These are phyloP conservation scores for Brachymystax lenok DNA, from an alignment of 2,797 vertebrate species.

Conservation along the genomic window DNA sequence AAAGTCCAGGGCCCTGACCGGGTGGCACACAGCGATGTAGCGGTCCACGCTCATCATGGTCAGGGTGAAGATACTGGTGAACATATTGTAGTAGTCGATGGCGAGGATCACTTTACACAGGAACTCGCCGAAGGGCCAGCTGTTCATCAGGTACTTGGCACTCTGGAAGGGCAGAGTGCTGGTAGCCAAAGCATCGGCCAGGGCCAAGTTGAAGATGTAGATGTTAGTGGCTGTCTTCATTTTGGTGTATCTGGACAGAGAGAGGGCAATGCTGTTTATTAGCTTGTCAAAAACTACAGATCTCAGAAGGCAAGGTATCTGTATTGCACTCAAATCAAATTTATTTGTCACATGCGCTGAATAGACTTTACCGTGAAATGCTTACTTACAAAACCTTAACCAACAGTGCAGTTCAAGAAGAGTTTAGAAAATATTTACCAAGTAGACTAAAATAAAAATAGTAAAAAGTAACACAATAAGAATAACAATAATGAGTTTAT, in stretches of 20 bases:
- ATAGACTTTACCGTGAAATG: no score
- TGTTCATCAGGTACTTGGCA: conserved; percentile 92
- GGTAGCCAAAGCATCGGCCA: conserved; percentile 91
- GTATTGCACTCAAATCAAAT: no score
- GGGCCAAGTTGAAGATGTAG: conserved; percentile 97
- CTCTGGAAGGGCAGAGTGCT: conserved; percentile 98
- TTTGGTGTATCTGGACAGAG: conserved; percentile 87
- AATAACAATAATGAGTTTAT: no score
- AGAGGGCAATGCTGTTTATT: neutral
- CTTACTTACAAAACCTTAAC: no score
- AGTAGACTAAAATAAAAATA: no score
- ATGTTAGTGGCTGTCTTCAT: conserved; percentile 98
- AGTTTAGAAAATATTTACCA: no score
- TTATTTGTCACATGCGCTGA: no score
- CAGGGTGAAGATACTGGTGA: conserved; percentile 97
- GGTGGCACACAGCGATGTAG: conserved; percentile 86
- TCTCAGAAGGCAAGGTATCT: no score
- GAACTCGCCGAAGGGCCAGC: conserved; percentile 92
- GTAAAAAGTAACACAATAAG: no score
- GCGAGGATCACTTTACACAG: conserved; percentile 91
- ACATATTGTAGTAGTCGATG: conserved; percentile 99
- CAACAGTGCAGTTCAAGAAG: no score
- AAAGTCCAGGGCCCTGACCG: conserved; percentile 91
- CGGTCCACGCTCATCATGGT: conserved; percentile 87
- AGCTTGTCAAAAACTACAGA: no score